Evolutionary conservation across 1,140 invertebrate species (phyloP).

Genomic region (Nebria ingens): DNA sequence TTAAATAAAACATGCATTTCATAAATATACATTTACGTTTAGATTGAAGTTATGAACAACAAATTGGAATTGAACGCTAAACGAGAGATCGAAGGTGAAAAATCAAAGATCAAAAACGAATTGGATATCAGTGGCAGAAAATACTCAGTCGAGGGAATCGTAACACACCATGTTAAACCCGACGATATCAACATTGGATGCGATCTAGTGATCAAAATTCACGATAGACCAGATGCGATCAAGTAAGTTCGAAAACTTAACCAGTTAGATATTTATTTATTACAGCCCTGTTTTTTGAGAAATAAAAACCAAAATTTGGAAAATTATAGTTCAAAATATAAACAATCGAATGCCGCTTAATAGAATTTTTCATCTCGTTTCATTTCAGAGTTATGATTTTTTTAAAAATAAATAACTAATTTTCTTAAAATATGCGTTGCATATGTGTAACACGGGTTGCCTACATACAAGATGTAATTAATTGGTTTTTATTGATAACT

Average conservation of each 20-base stretch:
- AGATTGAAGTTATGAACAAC: constrained; percentile 44
- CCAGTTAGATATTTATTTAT: too few relatives aligned
- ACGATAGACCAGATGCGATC: constrained; percentile 40
- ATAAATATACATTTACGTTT: too few relatives aligned
- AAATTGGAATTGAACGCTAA: constrained; percentile 44
- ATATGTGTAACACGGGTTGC: too few relatives aligned
- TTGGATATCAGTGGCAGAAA: constrained; percentile 49
- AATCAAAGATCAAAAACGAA: constrained; percentile 49
- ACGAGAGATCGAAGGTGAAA: constrained; percentile 40
- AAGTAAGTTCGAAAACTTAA: constrained; percentile 39
- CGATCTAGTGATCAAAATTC: constrained; percentile 36
- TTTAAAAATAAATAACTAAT: too few relatives aligned
- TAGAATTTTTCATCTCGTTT: too few relatives aligned
- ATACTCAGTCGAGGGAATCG: constrained; percentile 47
- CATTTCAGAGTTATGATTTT: too few relatives aligned
- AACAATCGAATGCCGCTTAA: neutral
- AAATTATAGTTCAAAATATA: neutral
- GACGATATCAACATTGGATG: constrained; percentile 44
- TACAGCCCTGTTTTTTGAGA: too few relatives aligned
- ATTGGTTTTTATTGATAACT: too few relatives aligned
- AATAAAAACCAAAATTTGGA: too few relatives aligned
- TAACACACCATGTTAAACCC: constrained; percentile 40
- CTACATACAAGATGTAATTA: too few relatives aligned
- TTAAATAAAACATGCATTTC: neutral
- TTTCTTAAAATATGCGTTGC: too few relatives aligned